Base-by-base conservation (phyloP, 2,113 vertebrate genomes). In the Procavia capensis region DNA sequence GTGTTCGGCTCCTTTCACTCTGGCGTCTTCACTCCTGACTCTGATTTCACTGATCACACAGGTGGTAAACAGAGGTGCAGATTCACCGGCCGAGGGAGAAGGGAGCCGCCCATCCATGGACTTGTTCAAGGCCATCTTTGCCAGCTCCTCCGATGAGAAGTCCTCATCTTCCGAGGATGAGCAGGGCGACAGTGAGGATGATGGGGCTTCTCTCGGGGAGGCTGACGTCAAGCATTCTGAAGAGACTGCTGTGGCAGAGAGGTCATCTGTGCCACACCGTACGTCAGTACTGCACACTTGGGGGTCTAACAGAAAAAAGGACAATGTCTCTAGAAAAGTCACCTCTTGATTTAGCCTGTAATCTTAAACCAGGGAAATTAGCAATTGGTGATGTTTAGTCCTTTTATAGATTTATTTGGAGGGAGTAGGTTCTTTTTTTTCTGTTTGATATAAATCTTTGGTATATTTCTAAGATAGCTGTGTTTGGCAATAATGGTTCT, bases 111-210 rank as follows among this genome's bases (percentile, higher is more conserved):
- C 99, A 16, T 97, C 99, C 27, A 99, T 99, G 99, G 99, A 99
- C 95, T 98, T 99, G 85, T 99, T 99, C 96, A 99, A 99, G 84
- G 99, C 99, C 93, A 99, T 99, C 96, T 99, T 99, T 87, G 99
- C 98, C 83, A 98, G 98, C 96, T 99, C 99, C 11, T 99, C 99
- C 0, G 99, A 99, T 83, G 99, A 99, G 90, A 98, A 99, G 83
- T 99, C 99, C 13, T 99, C 99, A 0, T 99, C 99, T 10, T 99
- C 99, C 1, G 99, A 99, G n/a, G 99, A 99, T 50, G 99, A 99
- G 31, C 98, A 98, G 31, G 98, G 96, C 0, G 97, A 98, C 19
- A 97, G 96, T 2, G 98, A 98, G 4, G 99, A 99, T 0, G 96
- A 98, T 36, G 76, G 97, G 22, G 92, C 93, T 9, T 3, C 6